Conservation (phyloP, 2,113 vertebrate species). For the Anhinga anhinga region DNA sequence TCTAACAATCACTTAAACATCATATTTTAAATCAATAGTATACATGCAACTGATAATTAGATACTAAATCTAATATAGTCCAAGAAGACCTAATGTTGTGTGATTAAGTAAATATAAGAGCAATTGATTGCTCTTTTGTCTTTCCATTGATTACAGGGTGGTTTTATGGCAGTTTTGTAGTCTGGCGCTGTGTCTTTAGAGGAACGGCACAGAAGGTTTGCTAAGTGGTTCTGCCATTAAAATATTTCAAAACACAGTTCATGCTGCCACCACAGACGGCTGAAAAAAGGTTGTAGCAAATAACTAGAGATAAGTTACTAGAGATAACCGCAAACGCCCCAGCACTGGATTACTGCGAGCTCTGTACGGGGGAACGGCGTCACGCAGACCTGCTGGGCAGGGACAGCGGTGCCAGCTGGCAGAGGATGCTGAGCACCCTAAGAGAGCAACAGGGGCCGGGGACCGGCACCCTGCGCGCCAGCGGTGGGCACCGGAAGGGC, state of each 20-base stretch:
- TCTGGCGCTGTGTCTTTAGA: neutral
- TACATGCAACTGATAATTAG: slow-evolving; percentile 44
- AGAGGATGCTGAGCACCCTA: neutral
- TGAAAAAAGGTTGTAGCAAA: neutral
- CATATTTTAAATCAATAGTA: slow-evolving; percentile 31
- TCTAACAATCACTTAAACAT: slow-evolving; percentile 10
- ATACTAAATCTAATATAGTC: slow-evolving; percentile 17
- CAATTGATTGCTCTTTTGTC: slow-evolving; percentile 25
- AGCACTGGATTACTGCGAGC: accelerated
- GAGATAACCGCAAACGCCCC: neutral
- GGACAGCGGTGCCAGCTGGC: neutral
- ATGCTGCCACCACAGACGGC: neutral
- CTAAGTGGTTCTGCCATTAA: neutral
- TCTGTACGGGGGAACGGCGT: accelerated
- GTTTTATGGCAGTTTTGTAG: neutral
- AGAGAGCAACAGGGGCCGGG: neutral
- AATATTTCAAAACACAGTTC: neutral
- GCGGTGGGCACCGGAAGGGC: neutral
- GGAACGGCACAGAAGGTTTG: neutral
- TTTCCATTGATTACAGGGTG: slow-evolving; percentile 23
- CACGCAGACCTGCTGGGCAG: neutral
- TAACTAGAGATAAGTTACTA: too few relatives aligned
- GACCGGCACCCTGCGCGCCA: neutral
- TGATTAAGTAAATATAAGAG: slow-evolving; percentile 3
- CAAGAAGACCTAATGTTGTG: slow-evolving; percentile 11